phyloP scores from a whole-genome alignment of 2,113 vertebrate genomes.

The Perca flavescens region DNA sequence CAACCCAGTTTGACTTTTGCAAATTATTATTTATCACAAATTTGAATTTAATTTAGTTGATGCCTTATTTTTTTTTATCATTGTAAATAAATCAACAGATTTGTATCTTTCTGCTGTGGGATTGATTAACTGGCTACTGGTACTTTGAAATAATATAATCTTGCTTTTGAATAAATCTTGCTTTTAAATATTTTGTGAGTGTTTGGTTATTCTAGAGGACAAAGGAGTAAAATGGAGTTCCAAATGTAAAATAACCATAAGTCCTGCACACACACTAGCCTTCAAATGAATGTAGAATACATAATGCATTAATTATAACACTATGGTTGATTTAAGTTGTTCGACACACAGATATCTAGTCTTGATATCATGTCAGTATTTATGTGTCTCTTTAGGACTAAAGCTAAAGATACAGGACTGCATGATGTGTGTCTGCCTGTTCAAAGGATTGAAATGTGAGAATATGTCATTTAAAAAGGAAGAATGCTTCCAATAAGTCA shows the following conservation, averaged over 20 bases:
- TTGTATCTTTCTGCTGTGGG: slow-evolving; percentile 28
- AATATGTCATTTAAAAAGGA: not conserved
- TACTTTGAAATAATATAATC: slow-evolving; percentile 10
- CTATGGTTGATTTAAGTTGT: not conserved
- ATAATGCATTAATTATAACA: not conserved
- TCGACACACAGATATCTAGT: not conserved
- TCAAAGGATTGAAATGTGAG: too few relatives aligned
- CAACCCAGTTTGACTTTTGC: not conserved
- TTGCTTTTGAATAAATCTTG: slow-evolving; percentile 7
- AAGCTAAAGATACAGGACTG: not conserved
- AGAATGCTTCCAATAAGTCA: not conserved
- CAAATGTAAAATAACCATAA: not conserved
- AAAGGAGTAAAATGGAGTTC: not conserved
- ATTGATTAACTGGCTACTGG: not conserved
- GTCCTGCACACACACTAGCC: not conserved
- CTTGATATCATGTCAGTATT: not conserved
- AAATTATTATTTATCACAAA: slow-evolving; percentile 7
- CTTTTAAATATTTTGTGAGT: not conserved
- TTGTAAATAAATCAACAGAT: slow-evolving; percentile 37
- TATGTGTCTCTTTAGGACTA: not conserved
- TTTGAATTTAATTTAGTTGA: slow-evolving; percentile 5
- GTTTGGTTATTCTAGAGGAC: not conserved
- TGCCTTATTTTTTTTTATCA: slow-evolving; percentile 9
- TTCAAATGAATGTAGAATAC: not conserved
- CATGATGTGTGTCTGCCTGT: not conserved